Evolutionary conservation across 23 tunicate species (phyloP).

Genomic region (Trididemnum clinides): DNA sequence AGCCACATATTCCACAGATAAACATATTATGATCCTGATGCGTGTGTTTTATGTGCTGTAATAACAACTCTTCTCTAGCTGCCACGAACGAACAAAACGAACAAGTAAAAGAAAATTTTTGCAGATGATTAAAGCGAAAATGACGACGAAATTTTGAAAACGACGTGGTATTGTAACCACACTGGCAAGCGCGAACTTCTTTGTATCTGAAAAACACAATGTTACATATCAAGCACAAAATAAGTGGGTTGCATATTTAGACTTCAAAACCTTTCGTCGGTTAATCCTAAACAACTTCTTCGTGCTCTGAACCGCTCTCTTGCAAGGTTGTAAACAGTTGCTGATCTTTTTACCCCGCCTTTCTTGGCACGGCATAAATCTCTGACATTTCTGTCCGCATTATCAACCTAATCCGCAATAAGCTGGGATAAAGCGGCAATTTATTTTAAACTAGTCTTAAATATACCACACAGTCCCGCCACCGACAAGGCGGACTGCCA

Average conservation of each 20-base stretch:
- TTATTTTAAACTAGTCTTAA: too few relatives aligned
- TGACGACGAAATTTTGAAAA: conserved; percentile 11
- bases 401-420: too few relatives aligned
- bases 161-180: neutral
- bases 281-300: neutral
- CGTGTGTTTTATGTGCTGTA: neutral
- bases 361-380: too few relatives aligned
- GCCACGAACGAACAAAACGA: conserved; percentile 5
- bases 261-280: neutral
- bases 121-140: conserved; percentile 13
- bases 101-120: neutral
- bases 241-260: too few relatives aligned
- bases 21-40: neutral
- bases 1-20: conserved; percentile 10
- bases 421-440: too few relatives aligned
- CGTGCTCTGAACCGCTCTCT: neutral
- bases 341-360: too few relatives aligned
- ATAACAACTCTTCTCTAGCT: neutral
- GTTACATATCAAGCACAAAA: too few relatives aligned
- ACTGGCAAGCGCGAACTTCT: conserved; percentile 5
- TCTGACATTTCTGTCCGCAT: too few relatives aligned
- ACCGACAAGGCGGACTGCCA: too few relatives aligned
- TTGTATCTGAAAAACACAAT: too few relatives aligned
- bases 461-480: too few relatives aligned
- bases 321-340: neutral